A percentile compares a stretch with the other conserved stretches of the same genome.
These are phyloP conservation scores for Cairina moschata DNA, from an alignment of 2,113 vertebrate species.

Conservation along the genomic window DNA sequence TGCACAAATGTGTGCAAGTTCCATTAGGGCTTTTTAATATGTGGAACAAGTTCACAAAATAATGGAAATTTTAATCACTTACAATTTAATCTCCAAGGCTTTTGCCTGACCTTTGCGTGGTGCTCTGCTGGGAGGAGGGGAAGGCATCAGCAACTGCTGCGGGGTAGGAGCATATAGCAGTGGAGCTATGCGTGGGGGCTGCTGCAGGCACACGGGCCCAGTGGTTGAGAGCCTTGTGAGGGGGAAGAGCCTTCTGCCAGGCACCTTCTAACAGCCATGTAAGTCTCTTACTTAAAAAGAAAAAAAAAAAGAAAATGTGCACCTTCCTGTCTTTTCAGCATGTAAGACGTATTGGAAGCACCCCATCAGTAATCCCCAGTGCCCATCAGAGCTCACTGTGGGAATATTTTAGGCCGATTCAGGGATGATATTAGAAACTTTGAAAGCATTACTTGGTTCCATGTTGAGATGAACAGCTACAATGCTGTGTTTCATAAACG, in stretches of 20 bases:
- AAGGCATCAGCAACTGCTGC: background rate
- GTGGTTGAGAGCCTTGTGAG: background rate
- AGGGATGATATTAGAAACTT: background rate
- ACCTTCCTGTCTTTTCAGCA: background rate
- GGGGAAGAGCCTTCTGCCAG: background rate
- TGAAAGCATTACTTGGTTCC: background rate
- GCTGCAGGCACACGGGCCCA: background rate
- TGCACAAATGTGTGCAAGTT: slow-evolving; percentile 50
- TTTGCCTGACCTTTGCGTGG: slow-evolving; percentile 42
- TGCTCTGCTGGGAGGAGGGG: background rate
- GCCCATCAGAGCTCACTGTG: background rate
- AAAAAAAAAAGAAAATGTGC: background rate
- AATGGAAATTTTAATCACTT: slow-evolving; percentile 73
- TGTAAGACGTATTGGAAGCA: no score
- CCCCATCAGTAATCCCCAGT: background rate
- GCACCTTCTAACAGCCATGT: background rate
- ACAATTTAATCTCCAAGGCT: slow-evolving; percentile 64
- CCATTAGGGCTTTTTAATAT: slow-evolving; percentile 56
- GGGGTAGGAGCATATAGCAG: background rate
- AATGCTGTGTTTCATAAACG: background rate
- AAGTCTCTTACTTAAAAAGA: background rate
- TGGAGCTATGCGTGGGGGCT: background rate
- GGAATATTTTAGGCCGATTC: background rate
- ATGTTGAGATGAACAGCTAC: background rate
- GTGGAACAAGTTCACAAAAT: slow-evolving; percentile 65